A percentile compares a stretch with the other conserved stretches of the same genome.
phyloP scores from a whole-genome alignment of 2,113 vertebrate genomes.

The Seriola aureovittata region DNA sequence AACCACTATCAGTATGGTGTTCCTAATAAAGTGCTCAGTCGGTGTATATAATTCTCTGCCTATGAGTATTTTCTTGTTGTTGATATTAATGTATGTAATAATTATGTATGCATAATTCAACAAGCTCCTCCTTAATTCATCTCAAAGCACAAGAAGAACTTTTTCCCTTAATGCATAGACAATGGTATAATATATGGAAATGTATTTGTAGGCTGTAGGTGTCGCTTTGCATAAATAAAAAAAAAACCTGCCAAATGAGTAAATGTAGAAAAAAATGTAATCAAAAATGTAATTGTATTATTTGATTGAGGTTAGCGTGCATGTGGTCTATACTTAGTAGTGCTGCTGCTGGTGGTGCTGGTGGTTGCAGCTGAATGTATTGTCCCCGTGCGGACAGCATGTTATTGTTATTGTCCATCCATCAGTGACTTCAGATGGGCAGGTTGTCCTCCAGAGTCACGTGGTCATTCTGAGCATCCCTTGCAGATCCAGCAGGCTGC shows the following conservation, averaged over 20 bases:
- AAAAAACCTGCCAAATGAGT: no score
- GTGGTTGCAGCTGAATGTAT: not conserved
- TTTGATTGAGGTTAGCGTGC: no score
- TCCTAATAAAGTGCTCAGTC: no score
- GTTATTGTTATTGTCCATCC: conserved; percentile 8
- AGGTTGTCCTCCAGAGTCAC: conserved; percentile 71
- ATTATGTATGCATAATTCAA: not conserved
- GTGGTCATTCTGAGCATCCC: conserved; percentile 69
- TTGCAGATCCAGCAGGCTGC: conserved; percentile 52
- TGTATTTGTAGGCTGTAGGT: no score
- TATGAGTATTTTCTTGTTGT: no score
- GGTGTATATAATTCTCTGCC: not conserved
- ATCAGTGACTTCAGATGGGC: conserved; percentile 36
- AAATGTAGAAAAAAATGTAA: no score
- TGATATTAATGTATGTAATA: not conserved
- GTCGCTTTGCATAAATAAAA: no score
- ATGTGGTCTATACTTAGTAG: no score
- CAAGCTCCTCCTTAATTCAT: not conserved
- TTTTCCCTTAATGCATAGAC: no score
- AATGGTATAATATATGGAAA: no score
- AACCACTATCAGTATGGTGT: no score
- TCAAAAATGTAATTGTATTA: no score
- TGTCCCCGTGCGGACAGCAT: not conserved
- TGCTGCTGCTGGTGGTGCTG: not conserved
- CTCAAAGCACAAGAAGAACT: not conserved